Evolutionary conservation across 1,140 invertebrate species (phyloP).

Genomic region (Phortica variegata): DNA sequence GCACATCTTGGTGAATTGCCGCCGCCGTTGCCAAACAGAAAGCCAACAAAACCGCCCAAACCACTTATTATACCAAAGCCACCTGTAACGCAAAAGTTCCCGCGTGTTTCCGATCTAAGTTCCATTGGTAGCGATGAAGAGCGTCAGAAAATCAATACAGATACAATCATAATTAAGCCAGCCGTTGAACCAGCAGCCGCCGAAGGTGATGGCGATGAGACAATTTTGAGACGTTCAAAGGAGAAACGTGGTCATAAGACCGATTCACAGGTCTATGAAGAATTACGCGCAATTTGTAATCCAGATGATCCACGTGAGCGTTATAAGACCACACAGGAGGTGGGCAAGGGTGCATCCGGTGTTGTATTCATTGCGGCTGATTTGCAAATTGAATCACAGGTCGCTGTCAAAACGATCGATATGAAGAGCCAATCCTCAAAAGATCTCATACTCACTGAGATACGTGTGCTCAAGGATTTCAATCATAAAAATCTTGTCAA

Average conservation of each 20-base stretch:
- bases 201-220: constrained; percentile 53
- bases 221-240: constrained; percentile 61
- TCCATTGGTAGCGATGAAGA: constrained; percentile 24
- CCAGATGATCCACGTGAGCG: constrained; percentile 73
- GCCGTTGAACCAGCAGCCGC: constrained; percentile 5
- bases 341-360: constrained; percentile 87
- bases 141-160: constrained; percentile 53
- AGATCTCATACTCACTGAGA: constrained; percentile 93
- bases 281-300: constrained; percentile 78
- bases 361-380: constrained; percentile 90
- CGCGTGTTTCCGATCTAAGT: constrained; percentile 40
- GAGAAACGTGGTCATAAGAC: constrained; percentile 63
- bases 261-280: constrained; percentile 84
- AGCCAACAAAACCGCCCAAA: constrained; percentile 50
- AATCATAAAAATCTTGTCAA: constrained; percentile 97
- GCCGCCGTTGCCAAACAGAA: constrained; percentile 57
- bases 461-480: constrained; percentile 89
- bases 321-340: constrained; percentile 80
- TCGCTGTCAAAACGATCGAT: constrained; percentile 96
- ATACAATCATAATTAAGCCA: constrained; percentile 57
- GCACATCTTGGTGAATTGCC: constrained; percentile 18
- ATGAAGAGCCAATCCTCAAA: constrained; percentile 91
- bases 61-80: constrained; percentile 55
- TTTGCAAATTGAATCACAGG: constrained; percentile 72
- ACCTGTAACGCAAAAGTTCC: constrained; percentile 47